These are phyloP conservation scores for Sus cebifrons DNA, from an alignment of 2,797 vertebrate species.

Conservation along the genomic window DNA sequence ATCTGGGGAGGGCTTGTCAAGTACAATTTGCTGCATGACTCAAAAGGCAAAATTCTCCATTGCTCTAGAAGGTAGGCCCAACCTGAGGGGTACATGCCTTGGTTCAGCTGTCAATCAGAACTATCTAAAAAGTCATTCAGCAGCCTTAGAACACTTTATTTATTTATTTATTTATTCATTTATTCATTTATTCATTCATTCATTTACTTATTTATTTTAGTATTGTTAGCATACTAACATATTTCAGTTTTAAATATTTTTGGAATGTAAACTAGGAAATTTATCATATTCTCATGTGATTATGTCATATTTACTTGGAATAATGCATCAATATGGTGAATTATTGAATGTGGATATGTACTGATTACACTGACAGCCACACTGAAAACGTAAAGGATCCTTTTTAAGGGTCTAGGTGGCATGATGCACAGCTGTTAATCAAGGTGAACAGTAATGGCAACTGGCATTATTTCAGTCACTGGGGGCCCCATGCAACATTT, in stretches of 20 bases:
- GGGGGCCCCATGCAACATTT: conserved; percentile 35
- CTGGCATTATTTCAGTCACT: conserved; percentile 22
- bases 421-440: conserved; percentile 70
- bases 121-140: not conserved
- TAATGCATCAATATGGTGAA: conserved; percentile 74
- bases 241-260: not conserved
- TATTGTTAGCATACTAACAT: not conserved
- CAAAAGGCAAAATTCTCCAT: not conserved
- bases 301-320: not conserved
- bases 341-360: conserved; percentile 82
- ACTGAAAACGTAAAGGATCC: conserved; percentile 63
- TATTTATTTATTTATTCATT: not conserved
- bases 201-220: not conserved
- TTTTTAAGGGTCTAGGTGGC: conserved; percentile 67
- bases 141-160: not conserved
- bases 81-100: not conserved
- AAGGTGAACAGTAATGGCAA: conserved; percentile 26
- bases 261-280: not conserved
- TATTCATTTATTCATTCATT: not conserved
- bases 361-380: conserved; percentile 58
- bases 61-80: not conserved
- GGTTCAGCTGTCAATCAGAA: not conserved
- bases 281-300: not conserved
- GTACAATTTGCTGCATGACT: not conserved
- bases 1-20: not conserved